Conservation (phyloP, 1,140 invertebrate species). For the Probaryconus sp. region DNA sequence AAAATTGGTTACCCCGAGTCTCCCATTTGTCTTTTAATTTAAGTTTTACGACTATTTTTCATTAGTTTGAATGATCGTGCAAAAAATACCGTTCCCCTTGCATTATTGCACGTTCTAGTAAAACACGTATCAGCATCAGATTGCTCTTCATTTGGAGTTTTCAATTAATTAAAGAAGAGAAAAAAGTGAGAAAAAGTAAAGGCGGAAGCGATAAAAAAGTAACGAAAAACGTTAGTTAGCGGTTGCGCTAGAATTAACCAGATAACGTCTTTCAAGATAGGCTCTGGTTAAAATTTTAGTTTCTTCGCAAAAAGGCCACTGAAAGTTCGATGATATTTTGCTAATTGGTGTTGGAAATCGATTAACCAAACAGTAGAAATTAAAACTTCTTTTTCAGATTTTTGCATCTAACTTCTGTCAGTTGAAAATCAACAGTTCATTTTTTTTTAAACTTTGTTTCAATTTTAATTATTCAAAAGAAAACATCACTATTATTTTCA, state of each 20-base stretch:
- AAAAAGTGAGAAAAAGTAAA: conserved; percentile 35
- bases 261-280: conserved; percentile 38
- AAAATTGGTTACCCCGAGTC: conserved; percentile 13
- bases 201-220: conserved; percentile 5
- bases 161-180: conserved; percentile 42
- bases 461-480: too few relatives aligned
- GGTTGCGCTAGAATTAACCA: conserved; percentile 37
- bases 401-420: too few relatives aligned
- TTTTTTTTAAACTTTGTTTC: too few relatives aligned
- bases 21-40: conserved; percentile 10
- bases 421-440: too few relatives aligned
- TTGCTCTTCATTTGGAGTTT: conserved; percentile 32
- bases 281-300: too few relatives aligned
- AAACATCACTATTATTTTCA: too few relatives aligned
- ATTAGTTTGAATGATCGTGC: conserved; percentile 38
- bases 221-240: conserved; percentile 10
- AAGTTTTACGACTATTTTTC: conserved; percentile 26
- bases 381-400: too few relatives aligned
- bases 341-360: too few relatives aligned
- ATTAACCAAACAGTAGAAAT: too few relatives aligned
- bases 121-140: conserved; percentile 26
- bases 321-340: too few relatives aligned
- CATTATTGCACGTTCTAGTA: conserved; percentile 8
- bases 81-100: conserved; percentile 2
- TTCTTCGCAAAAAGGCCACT: too few relatives aligned